Conservation (phyloP, 2,888 invertebrate species). For the Agrochola macilenta region DNA sequence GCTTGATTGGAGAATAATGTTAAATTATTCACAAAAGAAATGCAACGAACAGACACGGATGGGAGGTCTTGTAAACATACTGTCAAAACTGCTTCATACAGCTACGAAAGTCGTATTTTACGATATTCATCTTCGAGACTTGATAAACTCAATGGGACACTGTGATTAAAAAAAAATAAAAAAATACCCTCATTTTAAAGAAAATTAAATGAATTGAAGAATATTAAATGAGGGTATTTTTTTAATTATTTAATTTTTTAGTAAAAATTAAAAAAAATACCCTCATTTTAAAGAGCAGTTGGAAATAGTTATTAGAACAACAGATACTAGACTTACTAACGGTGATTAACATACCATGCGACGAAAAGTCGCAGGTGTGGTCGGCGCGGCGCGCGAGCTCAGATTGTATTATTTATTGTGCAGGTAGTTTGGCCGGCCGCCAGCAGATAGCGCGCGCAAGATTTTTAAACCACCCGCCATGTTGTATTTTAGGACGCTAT, state of each 20-base stretch:
- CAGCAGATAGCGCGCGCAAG: conserved; percentile 86
- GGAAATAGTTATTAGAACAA: neutral
- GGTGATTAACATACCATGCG: conserved; percentile 8
- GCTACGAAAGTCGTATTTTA: neutral
- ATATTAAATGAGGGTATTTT: too few species aligned
- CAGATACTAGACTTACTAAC: neutral
- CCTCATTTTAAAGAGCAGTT: neutral
- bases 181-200: neutral
- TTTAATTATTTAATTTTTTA: too few species aligned
- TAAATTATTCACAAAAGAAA: neutral
- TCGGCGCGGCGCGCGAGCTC: conserved; percentile 65
- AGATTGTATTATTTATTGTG: conserved; percentile 87
- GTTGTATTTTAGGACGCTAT: conserved; percentile 84
- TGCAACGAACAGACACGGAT: neutral
- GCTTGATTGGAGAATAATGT: neutral
- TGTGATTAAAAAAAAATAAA: too few species aligned
- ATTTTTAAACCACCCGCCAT: conserved; percentile 83
- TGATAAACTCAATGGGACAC: neutral
- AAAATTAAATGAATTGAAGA: too few species aligned
- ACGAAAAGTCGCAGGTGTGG: conserved; percentile 63
- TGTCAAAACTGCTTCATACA: neutral
- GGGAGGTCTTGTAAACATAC: neutral
- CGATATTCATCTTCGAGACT: neutral
- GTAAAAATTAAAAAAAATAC: too few species aligned
- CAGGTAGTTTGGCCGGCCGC: conserved; percentile 88